Evolutionary conservation across 2,888 invertebrate species (phyloP).

Genomic region (Melanargia galathea): DNA sequence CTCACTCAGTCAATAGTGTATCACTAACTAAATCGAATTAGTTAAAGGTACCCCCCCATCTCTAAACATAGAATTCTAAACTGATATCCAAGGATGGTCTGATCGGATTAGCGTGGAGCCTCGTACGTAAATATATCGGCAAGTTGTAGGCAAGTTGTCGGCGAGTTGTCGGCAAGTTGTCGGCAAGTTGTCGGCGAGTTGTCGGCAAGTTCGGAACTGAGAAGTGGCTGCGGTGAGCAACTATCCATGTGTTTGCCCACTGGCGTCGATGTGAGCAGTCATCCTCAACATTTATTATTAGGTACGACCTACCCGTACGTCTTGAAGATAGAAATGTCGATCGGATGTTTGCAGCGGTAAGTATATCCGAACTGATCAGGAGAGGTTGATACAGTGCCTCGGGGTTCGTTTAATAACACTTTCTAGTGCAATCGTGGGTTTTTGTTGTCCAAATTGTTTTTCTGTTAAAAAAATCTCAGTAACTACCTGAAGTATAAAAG

Average conservation of each 20-base stretch:
- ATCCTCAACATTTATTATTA: constrained; percentile 32
- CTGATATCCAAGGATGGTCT: constrained; percentile 34
- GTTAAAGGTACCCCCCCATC: constrained; percentile 26
- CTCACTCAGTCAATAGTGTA: constrained; percentile 1
- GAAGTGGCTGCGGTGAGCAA: constrained; percentile 47
- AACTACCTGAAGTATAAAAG: too few species aligned
- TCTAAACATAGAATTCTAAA: constrained; percentile 35
- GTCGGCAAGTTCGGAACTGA: constrained; percentile 44
- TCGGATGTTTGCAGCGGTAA: constrained; percentile 14
- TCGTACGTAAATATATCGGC: constrained; percentile 62
- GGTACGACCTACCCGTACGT: background rate
- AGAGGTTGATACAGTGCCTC: too few species aligned
- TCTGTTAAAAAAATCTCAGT: too few species aligned
- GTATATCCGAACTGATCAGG: too few species aligned
- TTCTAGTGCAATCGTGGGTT: too few species aligned
- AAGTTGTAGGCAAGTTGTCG: constrained; percentile 51
- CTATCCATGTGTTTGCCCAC: constrained; percentile 61
- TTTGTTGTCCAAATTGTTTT: too few species aligned
- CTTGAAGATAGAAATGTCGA: too few species aligned
- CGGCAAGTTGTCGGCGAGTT: constrained; percentile 50
- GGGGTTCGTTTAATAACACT: too few species aligned
- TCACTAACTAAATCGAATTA: constrained; percentile 28
- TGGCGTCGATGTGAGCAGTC: constrained; percentile 46
- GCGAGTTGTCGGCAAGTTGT: constrained; percentile 48
- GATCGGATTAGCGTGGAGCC: constrained; percentile 38